Base-by-base conservation (phyloP, 2,888 invertebrate species). In the Sialis lutaria region DNA sequence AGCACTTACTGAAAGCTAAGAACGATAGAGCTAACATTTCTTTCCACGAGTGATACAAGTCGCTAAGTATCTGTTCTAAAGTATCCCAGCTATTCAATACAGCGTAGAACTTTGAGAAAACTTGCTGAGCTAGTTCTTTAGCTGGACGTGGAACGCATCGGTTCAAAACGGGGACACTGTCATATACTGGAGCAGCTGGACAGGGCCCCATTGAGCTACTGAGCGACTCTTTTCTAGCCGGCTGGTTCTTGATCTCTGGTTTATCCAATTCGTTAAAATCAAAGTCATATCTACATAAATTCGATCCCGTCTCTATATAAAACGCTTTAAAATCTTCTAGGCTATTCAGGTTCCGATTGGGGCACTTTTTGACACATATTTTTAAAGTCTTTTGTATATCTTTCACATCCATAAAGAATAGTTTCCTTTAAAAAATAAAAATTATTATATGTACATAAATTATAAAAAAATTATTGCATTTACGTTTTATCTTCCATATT, bases 291-390 rank as follows among this genome's bases (percentile, higher is more conserved):
- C 77, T 75, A 62, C 93, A 95, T 37, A 91, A 69, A 58, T 78
- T 77, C 0, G 82, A 79, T 6, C 82, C 81, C 2, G 82, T 83
- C 51, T 77, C 71, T 49, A 65, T 65, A 58, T 84, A 84, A 67
- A 87, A 91, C 34, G 70, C 62, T 55, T 80, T 72, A 10, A 93
- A 68, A 42, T 89, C 88, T 31, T 66, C 59, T 6, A 80, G 64
- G n/a, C 69, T 68, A 2, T 64, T 64, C 54, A 93, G 60, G 31
- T 73, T 74, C 50, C 65, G 70, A 49, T 74, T 74, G 0, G 95
- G 95, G 61, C 95, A 95, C 63, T 82, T 67, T 57, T 85, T 82
- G 0, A 95, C 91, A 64, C 95, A 95, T 53, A 95, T 80, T 67
- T 89, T 87, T 12, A 90, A 64, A 1, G 90, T 83, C 50, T 78